These are phyloP conservation scores for Gari tellinella DNA, from an alignment of 2,888 invertebrate genomes.

Conservation along the genomic window DNA sequence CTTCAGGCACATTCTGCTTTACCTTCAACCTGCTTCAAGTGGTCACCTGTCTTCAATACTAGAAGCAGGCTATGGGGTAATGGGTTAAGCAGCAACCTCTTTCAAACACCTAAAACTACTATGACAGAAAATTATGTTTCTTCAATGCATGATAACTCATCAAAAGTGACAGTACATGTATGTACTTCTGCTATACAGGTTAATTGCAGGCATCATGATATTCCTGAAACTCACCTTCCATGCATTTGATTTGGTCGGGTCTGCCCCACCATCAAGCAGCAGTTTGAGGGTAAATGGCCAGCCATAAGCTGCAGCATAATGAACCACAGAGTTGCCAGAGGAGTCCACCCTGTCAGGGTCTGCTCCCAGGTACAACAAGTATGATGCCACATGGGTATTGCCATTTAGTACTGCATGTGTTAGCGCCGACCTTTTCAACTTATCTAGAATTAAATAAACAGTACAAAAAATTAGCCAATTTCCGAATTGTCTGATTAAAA, in stretches of 20 bases:
- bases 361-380: conserved; percentile 85
- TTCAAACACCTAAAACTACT: no score
- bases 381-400: conserved; percentile 85
- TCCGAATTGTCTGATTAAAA: no score
- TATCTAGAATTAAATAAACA: conserved; percentile 80
- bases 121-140: no score
- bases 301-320: conserved; percentile 87
- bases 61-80: no score
- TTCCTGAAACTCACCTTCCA: conserved; percentile 84
- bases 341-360: conserved; percentile 85
- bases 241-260: conserved; percentile 83
- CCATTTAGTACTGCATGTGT: conserved; percentile 86
- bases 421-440: conserved; percentile 85
- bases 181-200: neutral
- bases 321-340: conserved; percentile 86
- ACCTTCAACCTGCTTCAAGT: no score
- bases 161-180: no score
- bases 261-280: conserved; percentile 84
- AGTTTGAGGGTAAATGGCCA: conserved; percentile 86
- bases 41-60: no score
- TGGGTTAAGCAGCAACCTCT: no score
- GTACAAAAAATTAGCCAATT: no score
- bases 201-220: neutral
- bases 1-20: no score
- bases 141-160: no score